Evolutionary conservation across 2,113 vertebrate species (phyloP), one percentile per base, ranked within the genome.

Genomic region (Microcebus tavaratra): DNA sequence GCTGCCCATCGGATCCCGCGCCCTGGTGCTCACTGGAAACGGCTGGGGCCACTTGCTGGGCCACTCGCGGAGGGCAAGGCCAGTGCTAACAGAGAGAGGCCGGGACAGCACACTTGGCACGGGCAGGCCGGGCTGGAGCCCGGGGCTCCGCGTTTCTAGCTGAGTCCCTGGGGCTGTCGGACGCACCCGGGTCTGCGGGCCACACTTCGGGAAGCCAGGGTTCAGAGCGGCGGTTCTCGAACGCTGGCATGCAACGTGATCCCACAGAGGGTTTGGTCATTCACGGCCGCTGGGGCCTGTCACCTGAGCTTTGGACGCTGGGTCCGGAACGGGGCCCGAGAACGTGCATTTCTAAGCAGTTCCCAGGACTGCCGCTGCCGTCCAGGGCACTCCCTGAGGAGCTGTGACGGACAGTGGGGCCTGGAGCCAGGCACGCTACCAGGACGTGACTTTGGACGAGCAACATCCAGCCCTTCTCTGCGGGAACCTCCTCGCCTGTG

Each of bases 401-500:
- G 75, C 61, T 29, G 27, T 0, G 61, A 27, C 10, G 61, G 10
- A 63, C 27, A 29, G 10, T 3, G 23, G 48, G 59, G 36, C 12
- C 53, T 75, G 13, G 4, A 61, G 9, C 11, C 59, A 12, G 59
- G 59, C 59, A 61, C 21, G 25, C 14, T 6, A 12, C 0, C 1
- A 15, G 50, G 27, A 5, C 0, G 65, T 6, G 79, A 42, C 17
- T 20, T 3, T 12, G 20, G 9, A 17, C 27, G 2, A 36, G 78
- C 0, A 0, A 1, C 2, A 5, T 0, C 20, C 39, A 67, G 7
- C 29, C 17, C 9, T 61, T 34, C 61, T 0, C 4, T 3, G 25
- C 18, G 13, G 27, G 61, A 2, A 61, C 12, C 76, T n/a, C 18
- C 29, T 48, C 23, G 1, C 0, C 20, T 5, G 31, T 2, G 25